Evolutionary conservation across 1,140 invertebrate species (phyloP), one percentile per base, ranked within the genome.

Genomic region (Drosophila setifemur): DNA sequence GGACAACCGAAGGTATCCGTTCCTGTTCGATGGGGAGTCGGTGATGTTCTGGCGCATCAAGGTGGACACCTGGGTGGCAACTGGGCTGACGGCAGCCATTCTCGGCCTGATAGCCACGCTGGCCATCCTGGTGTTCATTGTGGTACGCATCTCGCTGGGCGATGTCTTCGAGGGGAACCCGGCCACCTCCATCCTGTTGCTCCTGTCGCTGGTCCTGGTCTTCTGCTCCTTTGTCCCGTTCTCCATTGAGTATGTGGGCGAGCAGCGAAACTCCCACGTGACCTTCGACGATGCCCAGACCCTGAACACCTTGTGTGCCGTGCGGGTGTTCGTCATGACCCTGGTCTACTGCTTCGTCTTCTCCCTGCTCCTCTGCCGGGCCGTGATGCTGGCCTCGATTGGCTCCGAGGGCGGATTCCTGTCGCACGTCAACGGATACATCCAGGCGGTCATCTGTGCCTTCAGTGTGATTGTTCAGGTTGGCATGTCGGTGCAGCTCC

Each of bases 401-500:
- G 92, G 92, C 14, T 91, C 91, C 19, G 92, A 93, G 63, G 91
- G 92, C 0, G 93, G 93, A 2, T 92, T 93, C 37, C 91, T 93
- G 35, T 93, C 93, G 1, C 93, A 94, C 54, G 91, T 94, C 3
- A 93, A 93, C 35, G 92, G 93, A 14, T 86, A 92, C 1, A 92
- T 94, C 8, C 93, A 94, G 68, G 90, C 91, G 0, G 90, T 93
- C 8, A 88, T 92, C 7, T 90, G 92, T 19, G 85, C 93, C 4
- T 93, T 94, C 61, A 92, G 93, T 42, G 91, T 92, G 9, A 89
- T 90, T 4, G 92, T 93, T 0, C 92, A 93, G 85, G 73, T 91
- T 25, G 91, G 92, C 12, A 88, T 92, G 64, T 92, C 91, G 48
- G 73, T 92, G 4, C 91, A 92, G 50, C 43, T 92, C n/a, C 53